A percentile compares a stretch with the other conserved stretches of the same genome.
Conservation (phyloP, 2,888 invertebrate species). For the Leptothorax acervorum region DNA sequence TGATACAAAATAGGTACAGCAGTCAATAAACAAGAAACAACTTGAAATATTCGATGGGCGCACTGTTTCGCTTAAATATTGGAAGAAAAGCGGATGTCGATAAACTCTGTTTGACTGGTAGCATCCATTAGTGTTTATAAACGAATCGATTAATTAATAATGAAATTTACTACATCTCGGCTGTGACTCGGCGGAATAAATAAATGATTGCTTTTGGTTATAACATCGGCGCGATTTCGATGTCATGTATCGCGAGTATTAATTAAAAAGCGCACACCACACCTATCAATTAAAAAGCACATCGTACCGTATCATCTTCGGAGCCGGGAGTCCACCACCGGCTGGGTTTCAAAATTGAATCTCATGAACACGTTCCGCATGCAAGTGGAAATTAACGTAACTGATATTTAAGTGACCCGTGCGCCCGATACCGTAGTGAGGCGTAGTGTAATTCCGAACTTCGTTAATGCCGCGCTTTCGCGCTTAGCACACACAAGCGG, state of each 20-base stretch:
- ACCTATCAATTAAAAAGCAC: constrained; percentile 46
- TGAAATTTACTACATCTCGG: constrained; percentile 16
- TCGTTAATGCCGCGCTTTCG: constrained; percentile 36
- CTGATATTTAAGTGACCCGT: constrained; percentile 42
- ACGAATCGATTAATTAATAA: constrained; percentile 52
- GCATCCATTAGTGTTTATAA: constrained; percentile 44
- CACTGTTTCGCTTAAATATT: constrained; percentile 26
- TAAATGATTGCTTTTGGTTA: constrained; percentile 25
- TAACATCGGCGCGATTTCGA: neutral
- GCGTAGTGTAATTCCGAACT: constrained; percentile 31
- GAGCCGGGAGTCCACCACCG: neutral
- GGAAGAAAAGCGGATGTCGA: constrained; percentile 8
- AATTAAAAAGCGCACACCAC: constrained; percentile 35
- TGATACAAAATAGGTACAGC: neutral
- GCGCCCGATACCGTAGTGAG: constrained; percentile 7
- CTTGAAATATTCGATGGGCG: constrained; percentile 23
- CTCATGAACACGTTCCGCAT: constrained; percentile 28
- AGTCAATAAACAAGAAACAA: constrained; percentile 31
- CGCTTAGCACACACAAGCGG: neutral
- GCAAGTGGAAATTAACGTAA: constrained; percentile 36
- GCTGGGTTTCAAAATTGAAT: constrained; percentile 24
- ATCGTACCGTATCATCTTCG: constrained; percentile 41
- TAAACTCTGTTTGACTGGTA: constrained; percentile 28
- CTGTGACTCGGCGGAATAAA: constrained; percentile 20
- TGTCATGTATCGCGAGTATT: constrained; percentile 34